Conservation (phyloP, 2,113 vertebrate species). For the Bubo bubo region DNA sequence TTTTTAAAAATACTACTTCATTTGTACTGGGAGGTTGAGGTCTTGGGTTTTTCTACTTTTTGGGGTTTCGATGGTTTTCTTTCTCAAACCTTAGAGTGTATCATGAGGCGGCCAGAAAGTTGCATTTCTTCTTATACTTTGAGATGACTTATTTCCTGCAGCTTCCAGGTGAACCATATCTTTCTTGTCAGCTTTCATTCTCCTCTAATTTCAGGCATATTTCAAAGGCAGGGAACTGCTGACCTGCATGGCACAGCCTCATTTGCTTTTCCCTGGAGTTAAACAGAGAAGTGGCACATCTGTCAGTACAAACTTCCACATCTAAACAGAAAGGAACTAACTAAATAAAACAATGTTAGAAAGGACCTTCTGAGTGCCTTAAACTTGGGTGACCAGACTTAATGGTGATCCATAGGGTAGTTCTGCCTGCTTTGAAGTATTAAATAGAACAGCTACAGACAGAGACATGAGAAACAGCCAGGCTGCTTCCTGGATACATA, state of each 20-base stretch:
- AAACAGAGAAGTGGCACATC: neutral
- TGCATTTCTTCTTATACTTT: neutral
- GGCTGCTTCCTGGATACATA: neutral
- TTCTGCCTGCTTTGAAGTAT: neutral
- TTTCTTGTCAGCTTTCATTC: neutral
- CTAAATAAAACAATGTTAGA: neutral
- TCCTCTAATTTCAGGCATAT: neutral
- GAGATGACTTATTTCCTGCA: neutral
- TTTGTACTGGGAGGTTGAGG: neutral
- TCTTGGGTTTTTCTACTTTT: neutral
- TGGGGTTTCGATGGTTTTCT: neutral
- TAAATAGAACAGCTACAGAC: neutral
- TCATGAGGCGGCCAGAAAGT: neutral
- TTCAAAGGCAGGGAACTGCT: neutral
- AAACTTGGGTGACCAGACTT: neutral
- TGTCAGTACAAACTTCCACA: neutral
- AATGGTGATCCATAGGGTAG: neutral
- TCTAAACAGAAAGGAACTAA: neutral
- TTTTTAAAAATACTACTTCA: neutral
- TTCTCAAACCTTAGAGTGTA: neutral
- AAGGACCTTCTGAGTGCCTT: neutral
- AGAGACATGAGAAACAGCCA: fast-evolving
- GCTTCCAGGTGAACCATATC: neutral
- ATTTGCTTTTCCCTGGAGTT: neutral
- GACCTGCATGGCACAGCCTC: neutral